Conservation (phyloP, 2,113 vertebrate species). For the Polyodon spathula region DNA sequence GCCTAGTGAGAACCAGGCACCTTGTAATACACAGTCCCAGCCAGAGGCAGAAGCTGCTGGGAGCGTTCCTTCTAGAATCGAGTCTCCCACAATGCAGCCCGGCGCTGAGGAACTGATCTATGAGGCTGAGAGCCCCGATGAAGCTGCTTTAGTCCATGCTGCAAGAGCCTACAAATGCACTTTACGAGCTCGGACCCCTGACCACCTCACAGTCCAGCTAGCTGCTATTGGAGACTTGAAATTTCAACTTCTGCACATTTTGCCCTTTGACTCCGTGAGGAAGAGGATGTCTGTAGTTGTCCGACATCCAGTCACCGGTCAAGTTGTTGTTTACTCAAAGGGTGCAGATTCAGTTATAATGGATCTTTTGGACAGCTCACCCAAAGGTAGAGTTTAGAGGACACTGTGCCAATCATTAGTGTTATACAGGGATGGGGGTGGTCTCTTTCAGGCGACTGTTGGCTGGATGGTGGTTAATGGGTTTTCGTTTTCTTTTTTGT, state of each 20-base stretch:
- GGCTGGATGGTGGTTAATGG: too few relatives aligned
- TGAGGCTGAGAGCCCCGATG: slow-evolving; percentile 67
- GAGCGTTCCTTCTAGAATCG: background rate
- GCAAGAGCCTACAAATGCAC: slow-evolving; percentile 66
- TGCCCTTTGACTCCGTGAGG: slow-evolving; percentile 82
- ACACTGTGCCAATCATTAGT: background rate
- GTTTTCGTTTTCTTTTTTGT: too few relatives aligned
- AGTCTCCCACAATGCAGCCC: background rate
- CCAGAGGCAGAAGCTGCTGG: background rate
- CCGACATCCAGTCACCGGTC: slow-evolving; percentile 72
- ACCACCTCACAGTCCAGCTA: slow-evolving; percentile 70
- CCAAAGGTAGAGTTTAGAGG: slow-evolving; percentile 40
- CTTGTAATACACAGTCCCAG: background rate
- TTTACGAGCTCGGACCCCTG: slow-evolving; percentile 62
- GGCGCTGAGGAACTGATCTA: slow-evolving; percentile 41
- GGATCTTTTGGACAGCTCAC: slow-evolving; percentile 46
- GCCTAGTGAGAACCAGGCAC: background rate
- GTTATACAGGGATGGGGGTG: too few relatives aligned
- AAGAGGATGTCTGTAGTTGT: slow-evolving; percentile 92
- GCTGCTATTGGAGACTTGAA: slow-evolving; percentile 60
- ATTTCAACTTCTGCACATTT: slow-evolving; percentile 72
- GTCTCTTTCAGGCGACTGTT: too few relatives aligned
- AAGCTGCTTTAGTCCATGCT: slow-evolving; percentile 58
- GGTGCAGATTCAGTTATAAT: slow-evolving; percentile 85
- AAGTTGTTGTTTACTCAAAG: slow-evolving; percentile 83